phyloP scores from a whole-genome alignment of 1,140 invertebrate genomes.

The Eupristina koningsbergeri region DNA sequence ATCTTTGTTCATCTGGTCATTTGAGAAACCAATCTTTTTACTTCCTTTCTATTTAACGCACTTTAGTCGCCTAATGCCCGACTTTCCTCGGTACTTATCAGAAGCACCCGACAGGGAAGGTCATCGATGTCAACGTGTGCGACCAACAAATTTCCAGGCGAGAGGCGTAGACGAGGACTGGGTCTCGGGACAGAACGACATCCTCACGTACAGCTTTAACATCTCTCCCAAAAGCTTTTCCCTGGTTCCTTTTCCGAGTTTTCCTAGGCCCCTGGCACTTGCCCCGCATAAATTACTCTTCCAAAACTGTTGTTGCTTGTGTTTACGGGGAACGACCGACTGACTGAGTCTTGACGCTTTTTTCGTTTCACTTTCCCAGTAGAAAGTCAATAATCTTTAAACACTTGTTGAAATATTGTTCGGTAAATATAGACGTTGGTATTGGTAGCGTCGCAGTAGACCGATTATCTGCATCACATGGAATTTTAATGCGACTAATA shows the following conservation, averaged over 20 bases:
- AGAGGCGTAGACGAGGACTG: background rate
- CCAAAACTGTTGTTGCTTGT: background rate
- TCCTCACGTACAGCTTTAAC: background rate
- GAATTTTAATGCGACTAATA: background rate
- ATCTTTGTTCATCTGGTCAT: conserved; percentile 16
- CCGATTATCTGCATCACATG: background rate
- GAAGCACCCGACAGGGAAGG: conserved; percentile 18
- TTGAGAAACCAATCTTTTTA: background rate
- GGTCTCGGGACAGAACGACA: background rate
- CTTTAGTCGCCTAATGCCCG: conserved; percentile 1
- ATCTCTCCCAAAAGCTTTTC: conserved; percentile 37
- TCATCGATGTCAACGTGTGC: background rate
- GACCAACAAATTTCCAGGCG: background rate
- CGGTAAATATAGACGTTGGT: background rate
- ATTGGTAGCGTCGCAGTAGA: background rate
- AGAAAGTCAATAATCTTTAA: background rate
- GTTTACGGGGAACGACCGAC: background rate
- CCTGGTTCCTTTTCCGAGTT: no score
- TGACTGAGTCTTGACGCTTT: background rate
- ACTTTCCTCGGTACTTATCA: conserved; percentile 20
- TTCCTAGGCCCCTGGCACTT: background rate
- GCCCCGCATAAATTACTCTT: conserved; percentile 33
- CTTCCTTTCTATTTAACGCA: background rate
- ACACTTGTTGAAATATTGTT: background rate
- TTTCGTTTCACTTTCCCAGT: background rate